Base-by-base conservation (phyloP, 2,888 invertebrate genomes). In the Malacosoma neustria region DNA sequence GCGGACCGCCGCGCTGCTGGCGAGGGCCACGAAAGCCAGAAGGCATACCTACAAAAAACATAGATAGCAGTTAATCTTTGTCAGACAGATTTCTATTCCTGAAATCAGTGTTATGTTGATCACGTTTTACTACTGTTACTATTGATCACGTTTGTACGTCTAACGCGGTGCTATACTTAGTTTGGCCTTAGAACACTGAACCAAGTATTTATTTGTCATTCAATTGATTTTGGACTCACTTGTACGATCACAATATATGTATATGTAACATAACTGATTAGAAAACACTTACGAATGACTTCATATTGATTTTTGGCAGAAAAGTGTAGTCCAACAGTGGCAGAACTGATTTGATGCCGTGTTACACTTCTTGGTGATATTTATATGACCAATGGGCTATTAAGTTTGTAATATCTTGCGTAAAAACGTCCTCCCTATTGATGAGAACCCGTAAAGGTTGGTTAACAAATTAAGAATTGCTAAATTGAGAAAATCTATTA, bases 1-100 rank as follows among this genome's bases (percentile, higher is more conserved):
- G 29, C 68, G 66, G 48, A 51, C 63, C 61, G 40, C 75, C 70
- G 11, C 76, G 73, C 49, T 64, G 72, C 38, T 63, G 55, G 11
- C 72, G 62, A 7, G 57, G 35, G 65, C 70, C 37, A 61, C 53
- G 31, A 63, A 44, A 37, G 69, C 54, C 37, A 70, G 45, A 11
- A 67, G 41, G 39, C 54, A 62, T 11, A 71, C 43, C 73, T 73
- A 51, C 2, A 30, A 33, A 12, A 36, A 3, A n/a, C n/a, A n/a
- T n/a, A n/a, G n/a, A n/a, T n/a, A n/a, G n/a, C n/a, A n/a, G n/a
- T n/a, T n/a, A n/a, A n/a, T n/a, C n/a, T n/a, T n/a, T n/a, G n/a
- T n/a, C n/a, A n/a, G n/a, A n/a, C n/a, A n/a, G n/a, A n/a, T n/a
- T n/a, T n/a, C n/a, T n/a, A n/a, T n/a, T n/a, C n/a, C n/a, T n/a